phyloP scores from a whole-genome alignment of 2,888 invertebrate genomes.

The Drosophila nigricruria region DNA sequence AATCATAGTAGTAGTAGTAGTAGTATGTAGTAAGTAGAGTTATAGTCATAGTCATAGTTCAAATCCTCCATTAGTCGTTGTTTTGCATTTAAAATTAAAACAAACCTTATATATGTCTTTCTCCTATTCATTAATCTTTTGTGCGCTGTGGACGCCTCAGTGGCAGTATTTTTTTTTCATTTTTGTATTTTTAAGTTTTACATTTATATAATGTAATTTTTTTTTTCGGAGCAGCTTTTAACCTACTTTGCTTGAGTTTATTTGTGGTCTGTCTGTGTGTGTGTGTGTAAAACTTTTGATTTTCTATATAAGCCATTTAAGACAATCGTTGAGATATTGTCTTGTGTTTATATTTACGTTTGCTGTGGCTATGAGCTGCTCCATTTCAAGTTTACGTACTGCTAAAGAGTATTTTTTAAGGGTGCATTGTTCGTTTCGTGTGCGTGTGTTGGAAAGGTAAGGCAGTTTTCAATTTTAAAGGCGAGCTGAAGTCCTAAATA shows the following conservation, averaged over 20 bases:
- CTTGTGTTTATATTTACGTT: slow-evolving; percentile 50
- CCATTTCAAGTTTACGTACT: slow-evolving; percentile 40
- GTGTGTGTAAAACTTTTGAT: slow-evolving; percentile 41
- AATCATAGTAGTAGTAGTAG: slow-evolving; percentile 65
- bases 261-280: slow-evolving; percentile 41
- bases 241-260: slow-evolving; percentile 13
- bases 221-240: slow-evolving; percentile 26
- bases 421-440: slow-evolving; percentile 70
- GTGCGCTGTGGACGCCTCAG: slow-evolving; percentile 74
- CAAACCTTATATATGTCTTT: slow-evolving; percentile 58
- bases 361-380: slow-evolving; percentile 20
- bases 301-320: slow-evolving; percentile 46
- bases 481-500: slow-evolving; percentile 61
- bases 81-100: slow-evolving; percentile 74
- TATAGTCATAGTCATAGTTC: slow-evolving; percentile 50
- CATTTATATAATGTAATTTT: slow-evolving; percentile 9
- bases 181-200: slow-evolving; percentile 7
- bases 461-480: slow-evolving; percentile 76
- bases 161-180: slow-evolving; percentile 56
- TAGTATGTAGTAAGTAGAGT: slow-evolving; percentile 45
- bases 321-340: slow-evolving; percentile 74
- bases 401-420: slow-evolving; percentile 68
- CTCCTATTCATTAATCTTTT: slow-evolving; percentile 68
- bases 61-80: slow-evolving; percentile 86
- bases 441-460: slow-evolving; percentile 52